These are phyloP conservation scores for Nephrotoma flavescens DNA, from an alignment of 2,888 invertebrate species.

Conservation along the genomic window DNA sequence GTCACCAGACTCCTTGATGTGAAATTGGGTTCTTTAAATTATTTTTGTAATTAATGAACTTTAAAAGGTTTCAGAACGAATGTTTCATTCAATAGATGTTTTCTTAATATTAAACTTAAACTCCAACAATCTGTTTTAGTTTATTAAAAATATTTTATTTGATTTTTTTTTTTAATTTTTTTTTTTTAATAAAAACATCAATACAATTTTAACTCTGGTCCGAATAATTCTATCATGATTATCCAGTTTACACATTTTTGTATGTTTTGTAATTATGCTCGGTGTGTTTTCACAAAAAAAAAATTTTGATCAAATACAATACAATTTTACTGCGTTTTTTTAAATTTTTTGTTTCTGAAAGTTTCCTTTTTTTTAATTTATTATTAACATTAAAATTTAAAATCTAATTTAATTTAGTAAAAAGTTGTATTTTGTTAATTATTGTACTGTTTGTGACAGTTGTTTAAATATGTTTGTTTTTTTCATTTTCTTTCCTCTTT, in stretches of 20 bases:
- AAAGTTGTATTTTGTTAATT: not conserved
- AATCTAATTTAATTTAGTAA: not conserved
- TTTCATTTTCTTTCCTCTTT: not conserved
- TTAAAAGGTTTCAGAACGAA: too few species aligned
- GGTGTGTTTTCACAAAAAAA: not conserved
- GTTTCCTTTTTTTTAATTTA: not conserved
- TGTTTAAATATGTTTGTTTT: not conserved
- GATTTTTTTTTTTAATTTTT: not conserved
- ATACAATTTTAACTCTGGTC: not conserved
- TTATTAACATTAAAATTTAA: not conserved
- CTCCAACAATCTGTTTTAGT: not conserved
- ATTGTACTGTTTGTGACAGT: not conserved
- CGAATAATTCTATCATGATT: not conserved
- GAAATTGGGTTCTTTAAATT: too few species aligned
- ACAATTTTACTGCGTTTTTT: not conserved
- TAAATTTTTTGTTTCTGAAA: not conserved
- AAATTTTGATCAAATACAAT: not conserved
- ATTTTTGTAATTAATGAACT: too few species aligned
- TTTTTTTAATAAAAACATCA: not conserved
- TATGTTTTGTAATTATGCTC: not conserved
- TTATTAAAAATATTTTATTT: not conserved
- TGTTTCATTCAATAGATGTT: too few species aligned
- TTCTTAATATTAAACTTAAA: not conserved
- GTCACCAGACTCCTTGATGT: too few species aligned
- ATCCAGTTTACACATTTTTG: not conserved